Conservation (phyloP, 2,888 invertebrate species). For the Xestobium rufovillosum region DNA sequence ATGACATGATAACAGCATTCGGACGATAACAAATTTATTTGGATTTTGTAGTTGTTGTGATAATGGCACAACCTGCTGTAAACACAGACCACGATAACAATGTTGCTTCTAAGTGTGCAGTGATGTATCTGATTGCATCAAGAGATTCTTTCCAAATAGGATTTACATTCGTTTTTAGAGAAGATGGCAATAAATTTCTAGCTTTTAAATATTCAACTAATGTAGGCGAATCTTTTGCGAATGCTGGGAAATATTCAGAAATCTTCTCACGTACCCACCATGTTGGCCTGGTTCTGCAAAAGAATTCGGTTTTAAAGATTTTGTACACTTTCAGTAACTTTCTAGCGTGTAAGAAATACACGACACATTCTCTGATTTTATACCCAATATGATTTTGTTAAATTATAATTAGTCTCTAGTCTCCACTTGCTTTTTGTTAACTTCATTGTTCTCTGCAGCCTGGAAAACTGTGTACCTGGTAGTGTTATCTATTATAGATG, state of each 20-base stretch:
- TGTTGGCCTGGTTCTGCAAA: conserved; percentile 36
- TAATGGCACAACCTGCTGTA: conserved; percentile 50
- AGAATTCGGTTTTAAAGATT: conserved; percentile 3
- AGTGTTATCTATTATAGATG: too few species aligned
- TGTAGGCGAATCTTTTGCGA: conserved; percentile 50
- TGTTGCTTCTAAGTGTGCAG: conserved; percentile 47
- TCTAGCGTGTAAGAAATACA: too few species aligned
- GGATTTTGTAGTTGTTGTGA: conserved; percentile 41
- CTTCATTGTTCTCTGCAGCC: too few species aligned
- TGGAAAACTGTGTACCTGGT: too few species aligned
- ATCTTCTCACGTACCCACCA: conserved; percentile 54
- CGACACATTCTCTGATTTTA: too few species aligned
- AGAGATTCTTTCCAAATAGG: conserved; percentile 43
- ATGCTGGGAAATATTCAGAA: conserved; percentile 54
- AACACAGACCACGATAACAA: conserved; percentile 50
- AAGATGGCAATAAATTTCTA: conserved; percentile 46
- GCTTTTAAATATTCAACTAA: conserved; percentile 52
- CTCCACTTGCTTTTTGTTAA: too few species aligned
- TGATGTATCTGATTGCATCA: conserved; percentile 44
- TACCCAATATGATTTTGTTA: too few species aligned
- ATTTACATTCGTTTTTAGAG: conserved; percentile 35
- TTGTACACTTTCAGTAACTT: too few species aligned
- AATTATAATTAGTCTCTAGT: too few species aligned
- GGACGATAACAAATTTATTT: too few species aligned
- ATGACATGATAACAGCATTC: too few species aligned